Conservation (phyloP, 2,797 vertebrate species). For the Diglossa cyanea region DNA sequence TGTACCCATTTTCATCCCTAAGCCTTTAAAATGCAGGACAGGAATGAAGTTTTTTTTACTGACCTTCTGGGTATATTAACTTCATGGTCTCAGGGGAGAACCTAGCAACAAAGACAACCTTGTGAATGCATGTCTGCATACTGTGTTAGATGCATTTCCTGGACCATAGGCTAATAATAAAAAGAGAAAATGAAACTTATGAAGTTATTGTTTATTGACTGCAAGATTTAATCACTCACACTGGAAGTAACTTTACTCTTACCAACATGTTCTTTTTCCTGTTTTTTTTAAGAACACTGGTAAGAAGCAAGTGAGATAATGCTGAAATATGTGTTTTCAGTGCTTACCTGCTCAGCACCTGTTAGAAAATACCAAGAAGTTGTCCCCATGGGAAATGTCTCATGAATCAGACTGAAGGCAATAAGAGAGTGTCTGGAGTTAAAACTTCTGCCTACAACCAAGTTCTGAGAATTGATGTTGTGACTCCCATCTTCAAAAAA, state of each 20-base stretch:
- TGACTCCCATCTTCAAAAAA: background rate
- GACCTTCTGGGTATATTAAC: background rate
- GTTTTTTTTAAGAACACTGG: background rate
- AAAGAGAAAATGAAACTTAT: background rate
- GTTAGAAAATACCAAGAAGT: background rate
- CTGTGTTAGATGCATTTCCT: background rate
- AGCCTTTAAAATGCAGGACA: background rate
- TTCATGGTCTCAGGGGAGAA: background rate
- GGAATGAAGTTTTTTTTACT: background rate
- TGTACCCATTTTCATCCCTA: background rate
- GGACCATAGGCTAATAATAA: background rate
- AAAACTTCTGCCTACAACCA: background rate
- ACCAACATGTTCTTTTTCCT: background rate
- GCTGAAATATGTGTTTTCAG: background rate
- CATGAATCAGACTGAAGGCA: background rate
- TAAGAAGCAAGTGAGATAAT: background rate
- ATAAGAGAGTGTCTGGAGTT: background rate
- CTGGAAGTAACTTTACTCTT: background rate
- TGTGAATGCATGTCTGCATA: background rate
- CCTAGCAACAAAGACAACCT: background rate
- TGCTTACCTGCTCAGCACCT: background rate
- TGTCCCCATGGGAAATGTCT: background rate
- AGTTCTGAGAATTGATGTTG: background rate
- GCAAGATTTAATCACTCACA: background rate
- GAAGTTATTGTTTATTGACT: background rate